Evolutionary conservation across 2,113 vertebrate genomes (phyloP).

Genomic region (Rhineura floridana): DNA sequence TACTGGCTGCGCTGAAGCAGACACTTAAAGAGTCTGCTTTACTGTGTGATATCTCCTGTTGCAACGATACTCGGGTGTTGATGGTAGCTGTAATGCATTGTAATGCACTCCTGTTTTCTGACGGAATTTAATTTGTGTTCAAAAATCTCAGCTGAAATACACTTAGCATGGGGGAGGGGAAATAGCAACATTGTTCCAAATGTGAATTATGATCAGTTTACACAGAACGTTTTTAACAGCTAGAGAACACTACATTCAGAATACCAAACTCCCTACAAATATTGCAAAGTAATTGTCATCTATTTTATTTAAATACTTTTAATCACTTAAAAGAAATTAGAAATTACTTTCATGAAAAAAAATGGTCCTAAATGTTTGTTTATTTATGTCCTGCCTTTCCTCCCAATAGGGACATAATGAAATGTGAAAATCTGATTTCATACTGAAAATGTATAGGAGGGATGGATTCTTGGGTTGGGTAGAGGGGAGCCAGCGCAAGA

Average conservation of each 20-base stretch:
- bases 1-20: constrained; percentile 19
- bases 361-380: accelerated
- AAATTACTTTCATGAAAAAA: not conserved
- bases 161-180: not conserved
- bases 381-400: too few relatives aligned
- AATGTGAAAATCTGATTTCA: constrained; percentile 3
- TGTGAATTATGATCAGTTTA: accelerated
- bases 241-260: not conserved
- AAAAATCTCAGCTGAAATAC: constrained; percentile 17
- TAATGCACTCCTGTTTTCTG: not conserved
- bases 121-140: constrained; percentile 8
- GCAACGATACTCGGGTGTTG: not conserved
- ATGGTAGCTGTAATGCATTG: not conserved
- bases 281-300: not conserved
- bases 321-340: constrained; percentile 4
- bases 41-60: not conserved
- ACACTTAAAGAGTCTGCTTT: constrained; percentile 14
- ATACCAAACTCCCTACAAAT: accelerated
- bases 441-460: not conserved
- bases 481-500: not conserved
- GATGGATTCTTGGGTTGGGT: constrained; percentile 23
- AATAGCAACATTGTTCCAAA: not conserved
- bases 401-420: not conserved
- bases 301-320: not conserved
- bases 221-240: not conserved